Evolutionary conservation across 2,888 invertebrate species (phyloP), one percentile per base, ranked within the genome.

Genomic region (Xanthorhoe spadicearia): DNA sequence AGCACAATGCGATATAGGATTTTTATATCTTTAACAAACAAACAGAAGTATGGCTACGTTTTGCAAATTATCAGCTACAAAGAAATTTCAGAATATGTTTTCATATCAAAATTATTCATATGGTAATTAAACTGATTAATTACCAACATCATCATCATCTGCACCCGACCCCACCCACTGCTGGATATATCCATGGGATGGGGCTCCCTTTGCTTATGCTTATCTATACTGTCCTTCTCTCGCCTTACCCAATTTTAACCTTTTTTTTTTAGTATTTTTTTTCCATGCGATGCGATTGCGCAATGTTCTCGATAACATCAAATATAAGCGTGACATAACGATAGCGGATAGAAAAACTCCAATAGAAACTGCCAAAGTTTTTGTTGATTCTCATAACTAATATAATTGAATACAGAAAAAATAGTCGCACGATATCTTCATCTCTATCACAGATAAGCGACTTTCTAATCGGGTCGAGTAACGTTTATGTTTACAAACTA

Each of bases 401-500:
- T 74, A 81, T 82, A 82, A 81, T 81, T 80, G 81, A 77, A 75
- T 77, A 72, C 71, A 75, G 75, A 80, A 82, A 75, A 81, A 78
- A 78, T 83, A 81, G 82, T 80, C 80, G 77, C 80, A 80, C 82
- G 82, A 79, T 87, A 88, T 88, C 87, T 85, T 77, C 82, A 88
- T 88, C 87, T 86, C 76, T 77, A 88, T 88, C 85, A 75, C 68
- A 83, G 87, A 89, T 89, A 89, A 83, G 83, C 78, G 70, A 85
- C 86, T 87, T 86, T 88, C 86, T 85, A 90, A 90, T 89, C 87
- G 83, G 88, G 88, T 82, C 90, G 83, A 83, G 79, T 87, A 89
- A 87, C 88, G 87, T 89, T 88, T 80, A 80, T 80, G 83, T 84
- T 84, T 83, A 85, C 85, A 85, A 87, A 85, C 88, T 85, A 83